phyloP scores from a whole-genome alignment of 2,888 invertebrate species.

The Cantharis rustica region DNA sequence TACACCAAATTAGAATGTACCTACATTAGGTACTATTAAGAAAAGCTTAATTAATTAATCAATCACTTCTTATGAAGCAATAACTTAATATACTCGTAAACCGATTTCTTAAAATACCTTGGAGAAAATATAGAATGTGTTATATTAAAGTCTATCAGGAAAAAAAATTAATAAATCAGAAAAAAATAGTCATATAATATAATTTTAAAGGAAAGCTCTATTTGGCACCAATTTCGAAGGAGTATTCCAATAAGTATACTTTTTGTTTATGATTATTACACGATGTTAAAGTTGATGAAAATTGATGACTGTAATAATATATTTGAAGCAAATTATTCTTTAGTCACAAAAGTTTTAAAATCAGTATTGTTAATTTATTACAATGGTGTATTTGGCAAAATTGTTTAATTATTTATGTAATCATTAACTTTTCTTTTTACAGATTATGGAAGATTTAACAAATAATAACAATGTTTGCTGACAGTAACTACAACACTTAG shows the following conservation, averaged over 20 bases:
- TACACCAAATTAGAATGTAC: not conserved
- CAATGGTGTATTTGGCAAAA: no score
- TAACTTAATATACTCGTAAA: not conserved
- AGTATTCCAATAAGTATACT: no score
- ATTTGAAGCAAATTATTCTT: no score
- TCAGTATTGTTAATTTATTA: no score
- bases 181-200: not conserved
- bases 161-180: no score
- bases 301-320: no score
- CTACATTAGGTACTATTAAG: not conserved
- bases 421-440: slow-evolving; percentile 1
- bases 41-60: not conserved
- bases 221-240: no score
- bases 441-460: slow-evolving; percentile 7
- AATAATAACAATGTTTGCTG: slow-evolving; percentile 16
- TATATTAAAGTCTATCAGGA: not conserved
- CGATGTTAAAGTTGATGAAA: no score
- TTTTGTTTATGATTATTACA: no score
- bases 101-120: not conserved
- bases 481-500: slow-evolving; percentile 14
- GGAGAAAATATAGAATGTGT: not conserved
- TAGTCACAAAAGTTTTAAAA: no score
- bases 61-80: not conserved
- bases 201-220: no score
- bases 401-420: not conserved